These are phyloP conservation scores for Gobio gobio DNA, from an alignment of 2,113 vertebrate genomes.

Conservation along the genomic window DNA sequence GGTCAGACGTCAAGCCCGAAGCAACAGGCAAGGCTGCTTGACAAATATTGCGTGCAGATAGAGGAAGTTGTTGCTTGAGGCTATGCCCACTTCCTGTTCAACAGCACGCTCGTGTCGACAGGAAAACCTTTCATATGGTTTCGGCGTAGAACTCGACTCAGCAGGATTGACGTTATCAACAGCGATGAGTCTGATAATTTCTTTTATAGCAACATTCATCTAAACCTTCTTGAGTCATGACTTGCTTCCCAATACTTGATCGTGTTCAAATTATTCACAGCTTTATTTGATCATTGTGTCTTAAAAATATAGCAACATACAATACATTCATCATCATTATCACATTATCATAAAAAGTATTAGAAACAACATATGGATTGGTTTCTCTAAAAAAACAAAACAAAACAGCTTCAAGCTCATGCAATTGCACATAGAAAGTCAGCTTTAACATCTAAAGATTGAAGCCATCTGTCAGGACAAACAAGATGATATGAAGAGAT, in stretches of 20 bases:
- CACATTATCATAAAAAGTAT: conserved; percentile 56
- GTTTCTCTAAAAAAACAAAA: conserved; percentile 38
- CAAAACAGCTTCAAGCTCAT: conserved; percentile 62
- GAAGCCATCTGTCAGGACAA: background rate
- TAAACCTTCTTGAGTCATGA: background rate
- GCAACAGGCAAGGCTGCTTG: background rate
- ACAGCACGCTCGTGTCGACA: conserved; percentile 25
- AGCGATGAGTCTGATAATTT: background rate
- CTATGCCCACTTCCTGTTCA: conserved; percentile 65
- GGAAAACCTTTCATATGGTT: conserved; percentile 18
- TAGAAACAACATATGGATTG: conserved; percentile 42
- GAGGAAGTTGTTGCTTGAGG: conserved; percentile 34
- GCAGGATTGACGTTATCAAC: background rate
- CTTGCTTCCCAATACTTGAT: background rate
- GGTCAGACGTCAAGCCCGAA: background rate
- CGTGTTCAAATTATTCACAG: conserved; percentile 69
- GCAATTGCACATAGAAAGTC: conserved; percentile 58
- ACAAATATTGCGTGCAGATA: conserved; percentile 8
- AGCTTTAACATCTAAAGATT: conserved; percentile 31
- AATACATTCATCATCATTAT: conserved; percentile 64
- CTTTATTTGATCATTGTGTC: conserved; percentile 75
- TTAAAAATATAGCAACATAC: conserved; percentile 63
- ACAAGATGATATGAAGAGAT: conserved; percentile 12
- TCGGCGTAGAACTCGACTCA: conserved; percentile 58
- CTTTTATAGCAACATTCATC: background rate